These are phyloP conservation scores for Ascaphus truei DNA, from an alignment of 2,113 vertebrate genomes.

Conservation along the genomic window DNA sequence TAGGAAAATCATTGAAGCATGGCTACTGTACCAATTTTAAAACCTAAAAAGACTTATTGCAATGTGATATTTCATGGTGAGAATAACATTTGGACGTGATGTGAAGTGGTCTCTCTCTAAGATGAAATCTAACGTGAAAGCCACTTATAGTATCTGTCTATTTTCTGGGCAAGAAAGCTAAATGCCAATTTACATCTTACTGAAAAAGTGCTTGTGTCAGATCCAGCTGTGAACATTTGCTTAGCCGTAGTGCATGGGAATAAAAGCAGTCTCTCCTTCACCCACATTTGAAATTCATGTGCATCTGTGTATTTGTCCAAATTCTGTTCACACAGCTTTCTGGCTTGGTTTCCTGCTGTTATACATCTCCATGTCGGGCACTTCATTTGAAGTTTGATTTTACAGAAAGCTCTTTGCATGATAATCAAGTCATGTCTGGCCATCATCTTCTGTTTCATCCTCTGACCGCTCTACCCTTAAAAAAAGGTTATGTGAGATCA, in stretches of 20 bases:
- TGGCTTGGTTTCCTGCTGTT: slow-evolving; percentile 5
- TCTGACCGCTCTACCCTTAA: not conserved
- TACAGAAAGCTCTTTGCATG: not conserved
- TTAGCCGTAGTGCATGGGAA: not conserved
- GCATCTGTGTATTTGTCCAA: slow-evolving; percentile 20
- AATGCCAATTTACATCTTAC: slow-evolving; percentile 28
- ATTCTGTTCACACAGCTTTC: not conserved
- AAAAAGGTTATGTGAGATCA: not conserved
- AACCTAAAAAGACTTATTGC: not conserved
- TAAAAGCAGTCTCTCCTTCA: not conserved
- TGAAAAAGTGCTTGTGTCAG: slow-evolving; percentile 16
- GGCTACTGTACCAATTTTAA: not conserved
- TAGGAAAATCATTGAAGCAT: not conserved
- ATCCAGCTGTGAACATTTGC: slow-evolving; percentile 27
- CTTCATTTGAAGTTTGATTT: not conserved
- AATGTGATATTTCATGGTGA: not conserved
- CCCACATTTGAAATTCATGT: slow-evolving; percentile 27
- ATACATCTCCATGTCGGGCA: not conserved
- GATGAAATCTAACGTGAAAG: slow-evolving; percentile 13
- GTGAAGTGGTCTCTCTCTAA: not conserved
- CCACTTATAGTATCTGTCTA: slow-evolving; percentile 3
- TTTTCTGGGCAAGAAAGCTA: slow-evolving; percentile 37
- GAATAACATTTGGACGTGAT: not conserved
- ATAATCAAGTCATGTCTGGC: slow-evolving; percentile 8
- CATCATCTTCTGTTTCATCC: not conserved